These are phyloP conservation scores for Drosophila colorata DNA, from an alignment of 2,888 invertebrate genomes.

Conservation along the genomic window DNA sequence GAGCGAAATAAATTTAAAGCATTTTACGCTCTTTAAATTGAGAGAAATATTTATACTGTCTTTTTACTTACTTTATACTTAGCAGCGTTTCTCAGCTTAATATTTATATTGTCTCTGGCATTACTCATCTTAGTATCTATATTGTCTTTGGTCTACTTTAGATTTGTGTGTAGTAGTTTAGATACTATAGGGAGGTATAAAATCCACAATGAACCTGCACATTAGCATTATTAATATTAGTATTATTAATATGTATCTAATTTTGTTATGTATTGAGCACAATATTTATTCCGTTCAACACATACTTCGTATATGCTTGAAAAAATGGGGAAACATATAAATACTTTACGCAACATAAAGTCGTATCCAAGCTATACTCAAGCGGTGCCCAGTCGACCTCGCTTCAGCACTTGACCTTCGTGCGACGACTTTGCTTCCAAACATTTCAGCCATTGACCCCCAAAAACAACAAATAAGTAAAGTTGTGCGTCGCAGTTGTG, in stretches of 20 bases:
- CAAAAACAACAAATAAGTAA: constrained; percentile 29
- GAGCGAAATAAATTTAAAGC: too few relatives aligned
- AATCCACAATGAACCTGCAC: constrained; percentile 1
- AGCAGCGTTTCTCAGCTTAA: too few relatives aligned
- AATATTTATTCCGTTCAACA: neutral
- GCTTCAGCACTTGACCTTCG: constrained; percentile 61
- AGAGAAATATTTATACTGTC: too few relatives aligned
- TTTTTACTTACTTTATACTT: too few relatives aligned
- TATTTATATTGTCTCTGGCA: neutral
- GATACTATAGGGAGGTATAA: neutral
- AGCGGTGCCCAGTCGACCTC: constrained; percentile 38
- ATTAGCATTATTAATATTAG: constrained; percentile 25
- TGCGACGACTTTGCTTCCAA: constrained; percentile 41
- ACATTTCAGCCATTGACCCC: constrained; percentile 75
- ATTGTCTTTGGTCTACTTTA: neutral
- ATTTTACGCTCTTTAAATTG: too few relatives aligned
- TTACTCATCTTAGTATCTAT: neutral
- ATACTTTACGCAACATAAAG: neutral
- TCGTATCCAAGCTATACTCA: neutral
- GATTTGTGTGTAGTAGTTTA: neutral
- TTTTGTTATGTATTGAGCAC: constrained; percentile 24
- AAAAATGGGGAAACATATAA: neutral
- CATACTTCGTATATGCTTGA: constrained; percentile 22
- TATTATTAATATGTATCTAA: constrained; percentile 16
- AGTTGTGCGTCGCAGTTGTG: constrained; percentile 49